Conservation (phyloP, 2,113 vertebrate species). For the Pangasianodon hypophthalmus region DNA sequence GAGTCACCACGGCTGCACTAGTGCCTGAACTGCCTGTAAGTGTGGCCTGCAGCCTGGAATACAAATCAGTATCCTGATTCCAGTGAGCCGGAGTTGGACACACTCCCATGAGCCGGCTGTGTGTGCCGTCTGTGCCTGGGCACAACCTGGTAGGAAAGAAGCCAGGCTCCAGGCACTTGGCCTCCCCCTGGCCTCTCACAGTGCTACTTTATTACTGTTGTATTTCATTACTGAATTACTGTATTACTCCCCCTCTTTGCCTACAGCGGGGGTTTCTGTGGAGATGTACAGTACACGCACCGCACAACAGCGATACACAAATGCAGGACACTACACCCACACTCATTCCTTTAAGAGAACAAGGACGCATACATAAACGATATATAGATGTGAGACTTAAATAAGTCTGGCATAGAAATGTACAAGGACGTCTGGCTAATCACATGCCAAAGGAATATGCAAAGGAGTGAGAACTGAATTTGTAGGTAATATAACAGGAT, state of each 20-base stretch:
- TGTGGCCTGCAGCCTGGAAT: slow-evolving; percentile 67
- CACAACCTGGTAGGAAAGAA: slow-evolving; percentile 53
- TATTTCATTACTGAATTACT: slow-evolving; percentile 54
- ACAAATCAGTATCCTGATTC: slow-evolving; percentile 65
- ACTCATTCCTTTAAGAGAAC: slow-evolving; percentile 44
- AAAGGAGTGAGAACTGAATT: background rate
- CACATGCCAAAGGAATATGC: background rate
- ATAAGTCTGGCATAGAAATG: background rate
- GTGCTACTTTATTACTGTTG: slow-evolving; percentile 54
- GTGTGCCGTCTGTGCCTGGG: slow-evolving; percentile 63
- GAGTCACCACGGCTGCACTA: slow-evolving; percentile 64
- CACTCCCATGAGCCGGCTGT: slow-evolving; percentile 63
- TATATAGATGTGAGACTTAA: background rate
- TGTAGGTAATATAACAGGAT: background rate
- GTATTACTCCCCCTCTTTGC: slow-evolving; percentile 42
- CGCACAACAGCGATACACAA: background rate
- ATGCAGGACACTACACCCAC: slow-evolving; percentile 43
- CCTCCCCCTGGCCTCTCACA: slow-evolving; percentile 8
- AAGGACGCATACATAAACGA: slow-evolving; percentile 20
- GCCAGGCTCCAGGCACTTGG: slow-evolving; percentile 2
- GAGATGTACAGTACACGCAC: slow-evolving; percentile 17
- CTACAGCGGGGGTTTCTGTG: slow-evolving; percentile 27
- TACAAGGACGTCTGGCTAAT: background rate
- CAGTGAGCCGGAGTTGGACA: slow-evolving; percentile 63
- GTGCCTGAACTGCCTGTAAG: slow-evolving; percentile 66